These are phyloP conservation scores for Tyrannus savana DNA, from an alignment of 2,113 vertebrate genomes.

Conservation along the genomic window DNA sequence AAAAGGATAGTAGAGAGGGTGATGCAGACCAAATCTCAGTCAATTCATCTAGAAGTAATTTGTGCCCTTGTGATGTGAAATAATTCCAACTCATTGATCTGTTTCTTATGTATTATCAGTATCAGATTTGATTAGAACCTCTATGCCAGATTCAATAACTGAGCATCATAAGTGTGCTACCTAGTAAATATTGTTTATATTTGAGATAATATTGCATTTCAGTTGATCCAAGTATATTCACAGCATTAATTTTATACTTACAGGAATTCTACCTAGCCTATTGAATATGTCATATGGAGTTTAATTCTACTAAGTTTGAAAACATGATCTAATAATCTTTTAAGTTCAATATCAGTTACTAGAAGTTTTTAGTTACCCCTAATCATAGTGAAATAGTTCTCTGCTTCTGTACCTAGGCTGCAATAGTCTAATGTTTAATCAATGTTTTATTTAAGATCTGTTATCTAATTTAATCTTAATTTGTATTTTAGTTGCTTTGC, in stretches of 20 bases:
- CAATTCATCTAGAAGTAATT: background rate
- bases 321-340: background rate
- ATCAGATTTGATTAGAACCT: background rate
- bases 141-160: background rate
- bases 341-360: background rate
- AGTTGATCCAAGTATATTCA: background rate
- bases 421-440: background rate
- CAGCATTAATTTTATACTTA: background rate
- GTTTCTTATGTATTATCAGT: background rate
- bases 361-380: background rate
- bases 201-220: background rate
- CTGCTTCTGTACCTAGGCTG: background rate
- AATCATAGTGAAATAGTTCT: background rate
- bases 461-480: background rate
- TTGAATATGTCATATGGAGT: background rate
- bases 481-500: background rate
- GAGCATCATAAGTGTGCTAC: background rate
- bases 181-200: background rate
- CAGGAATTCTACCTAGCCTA: background rate
- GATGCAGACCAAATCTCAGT: background rate
- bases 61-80: background rate
- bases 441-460: background rate
- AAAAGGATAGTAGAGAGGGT: background rate
- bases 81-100: background rate
- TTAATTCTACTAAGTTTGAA: background rate